Evolutionary conservation across 2,797 vertebrate genomes (phyloP).

Genomic region (Sphaeramia orbicularis): DNA sequence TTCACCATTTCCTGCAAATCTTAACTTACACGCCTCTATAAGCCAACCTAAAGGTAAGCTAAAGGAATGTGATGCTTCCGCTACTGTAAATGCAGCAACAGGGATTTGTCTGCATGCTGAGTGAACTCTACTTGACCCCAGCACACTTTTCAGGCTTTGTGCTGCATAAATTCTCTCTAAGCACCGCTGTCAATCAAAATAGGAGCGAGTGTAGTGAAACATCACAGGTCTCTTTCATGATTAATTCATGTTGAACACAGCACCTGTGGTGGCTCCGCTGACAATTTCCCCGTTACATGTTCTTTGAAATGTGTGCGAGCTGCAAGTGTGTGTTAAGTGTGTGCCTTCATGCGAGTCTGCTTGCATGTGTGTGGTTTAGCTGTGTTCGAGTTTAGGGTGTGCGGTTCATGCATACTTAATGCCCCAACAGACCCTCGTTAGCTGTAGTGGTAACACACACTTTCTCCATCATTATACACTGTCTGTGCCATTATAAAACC

Average conservation of each 20-base stretch:
- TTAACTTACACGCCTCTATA: slow-evolving; percentile 33
- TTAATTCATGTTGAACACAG: slow-evolving; percentile 81
- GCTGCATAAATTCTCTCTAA: slow-evolving; percentile 71
- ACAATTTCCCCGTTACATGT: slow-evolving; percentile 57
- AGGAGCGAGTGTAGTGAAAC: slow-evolving; percentile 72
- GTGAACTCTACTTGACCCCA: slow-evolving; percentile 79
- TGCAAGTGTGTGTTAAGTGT: slow-evolving; percentile 19
- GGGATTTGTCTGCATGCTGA: slow-evolving; percentile 54
- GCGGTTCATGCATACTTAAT: slow-evolving; percentile 79
- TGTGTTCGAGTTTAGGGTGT: slow-evolving; percentile 59
- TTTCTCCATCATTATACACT: slow-evolving; percentile 71
- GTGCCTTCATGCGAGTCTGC: slow-evolving; percentile 27
- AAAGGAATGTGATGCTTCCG: slow-evolving; percentile 25
- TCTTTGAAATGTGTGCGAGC: slow-evolving; percentile 63
- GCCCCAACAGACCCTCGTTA: slow-evolving; percentile 75
- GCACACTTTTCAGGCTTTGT: slow-evolving; percentile 70
- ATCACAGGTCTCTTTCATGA: slow-evolving; percentile 81
- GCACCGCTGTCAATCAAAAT: slow-evolving; percentile 78
- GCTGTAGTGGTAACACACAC: slow-evolving; percentile 61
- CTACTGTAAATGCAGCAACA: slow-evolving; percentile 45
- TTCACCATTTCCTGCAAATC: slow-evolving; percentile 15
- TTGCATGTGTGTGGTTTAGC: slow-evolving; percentile 31
- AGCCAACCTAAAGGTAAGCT: slow-evolving; percentile 26
- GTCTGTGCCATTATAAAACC: slow-evolving; percentile 68
- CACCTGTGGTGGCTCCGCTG: slow-evolving; percentile 77